phyloP scores from a whole-genome alignment of 2,113 vertebrate genomes.

The Myrmophylax atrothorax region DNA sequence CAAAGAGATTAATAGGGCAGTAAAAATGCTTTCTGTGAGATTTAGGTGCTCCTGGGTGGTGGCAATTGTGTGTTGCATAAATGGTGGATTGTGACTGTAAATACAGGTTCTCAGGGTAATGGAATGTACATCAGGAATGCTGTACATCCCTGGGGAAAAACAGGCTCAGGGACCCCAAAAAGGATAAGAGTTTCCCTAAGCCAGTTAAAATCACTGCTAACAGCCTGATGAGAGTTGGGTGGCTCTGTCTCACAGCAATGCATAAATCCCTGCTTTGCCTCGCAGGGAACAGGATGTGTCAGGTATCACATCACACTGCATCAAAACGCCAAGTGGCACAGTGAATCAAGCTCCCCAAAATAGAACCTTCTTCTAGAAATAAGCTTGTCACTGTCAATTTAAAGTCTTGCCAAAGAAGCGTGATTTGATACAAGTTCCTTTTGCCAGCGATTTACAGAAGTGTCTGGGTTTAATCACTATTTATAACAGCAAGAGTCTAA shows the following conservation, averaged over 20 bases:
- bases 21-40: constrained; percentile 13
- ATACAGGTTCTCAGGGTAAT: background rate
- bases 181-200: background rate
- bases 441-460: background rate
- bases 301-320: background rate
- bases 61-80: background rate
- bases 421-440: background rate
- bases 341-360: constrained; percentile 16
- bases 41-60: background rate
- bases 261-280: background rate
- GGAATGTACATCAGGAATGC: background rate
- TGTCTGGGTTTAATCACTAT: constrained; percentile 5
- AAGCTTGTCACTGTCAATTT: background rate
- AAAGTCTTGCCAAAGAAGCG: background rate
- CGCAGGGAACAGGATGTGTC: background rate
- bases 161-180: background rate
- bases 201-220: background rate
- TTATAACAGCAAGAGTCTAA: background rate
- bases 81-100: background rate
- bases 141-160: background rate
- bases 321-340: background rate
- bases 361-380: constrained; percentile 21
- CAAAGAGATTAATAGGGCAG: background rate
- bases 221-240: background rate
- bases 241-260: background rate